These are phyloP conservation scores for Schizothorax lantsangensis DNA, from an alignment of 2,797 vertebrate species.

Conservation along the genomic window DNA sequence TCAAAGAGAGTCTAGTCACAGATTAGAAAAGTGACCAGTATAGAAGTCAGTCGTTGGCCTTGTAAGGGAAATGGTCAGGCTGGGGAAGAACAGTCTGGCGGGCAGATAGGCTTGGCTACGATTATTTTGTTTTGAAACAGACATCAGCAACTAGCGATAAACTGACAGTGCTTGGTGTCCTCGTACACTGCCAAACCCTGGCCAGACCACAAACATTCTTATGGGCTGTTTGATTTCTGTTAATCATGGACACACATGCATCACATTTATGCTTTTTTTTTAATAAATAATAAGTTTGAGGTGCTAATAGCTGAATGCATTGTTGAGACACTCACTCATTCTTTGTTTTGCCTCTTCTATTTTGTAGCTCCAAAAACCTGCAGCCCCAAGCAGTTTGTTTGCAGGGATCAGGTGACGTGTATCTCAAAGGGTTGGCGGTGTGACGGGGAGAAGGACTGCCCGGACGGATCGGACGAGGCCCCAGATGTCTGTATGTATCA, in stretches of 20 bases:
- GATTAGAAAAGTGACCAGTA: background rate
- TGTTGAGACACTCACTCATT: constrained; percentile 15
- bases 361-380: constrained; percentile 91
- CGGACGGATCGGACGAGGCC: constrained; percentile 94
- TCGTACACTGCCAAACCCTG: background rate
- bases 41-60: background rate
- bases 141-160: background rate
- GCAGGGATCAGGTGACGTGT: constrained; percentile 95
- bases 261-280: background rate
- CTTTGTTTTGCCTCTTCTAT: constrained; percentile 53
- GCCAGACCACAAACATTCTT: constrained; percentile 1
- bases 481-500: constrained; percentile 92
- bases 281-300: background rate
- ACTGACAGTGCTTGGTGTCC: background rate
- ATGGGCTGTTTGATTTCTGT: background rate
- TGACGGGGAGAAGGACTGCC: constrained; percentile 96
- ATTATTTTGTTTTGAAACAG: constrained; percentile 11
- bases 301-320: background rate
- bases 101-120: background rate
- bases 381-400: constrained; percentile 97
- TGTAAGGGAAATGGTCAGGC: background rate
- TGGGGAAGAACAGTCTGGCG: background rate
- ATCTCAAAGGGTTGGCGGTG: constrained; percentile 99
- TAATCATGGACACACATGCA: background rate
- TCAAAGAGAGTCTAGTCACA: background rate